These are phyloP conservation scores for Sylvicola cinctus DNA, from an alignment of 2,888 invertebrate species.

Conservation along the genomic window DNA sequence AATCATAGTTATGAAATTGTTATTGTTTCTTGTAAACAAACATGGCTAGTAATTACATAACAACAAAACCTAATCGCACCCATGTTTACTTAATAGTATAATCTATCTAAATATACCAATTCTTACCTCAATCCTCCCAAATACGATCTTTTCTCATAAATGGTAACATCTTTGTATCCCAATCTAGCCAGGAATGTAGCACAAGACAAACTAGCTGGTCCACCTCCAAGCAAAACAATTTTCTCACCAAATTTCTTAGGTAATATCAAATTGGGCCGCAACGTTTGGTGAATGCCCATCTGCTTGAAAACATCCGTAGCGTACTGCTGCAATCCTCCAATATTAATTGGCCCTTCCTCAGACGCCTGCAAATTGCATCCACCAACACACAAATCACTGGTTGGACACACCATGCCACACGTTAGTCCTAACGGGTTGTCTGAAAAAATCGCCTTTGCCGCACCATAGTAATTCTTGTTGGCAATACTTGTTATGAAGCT, in stretches of 20 bases:
- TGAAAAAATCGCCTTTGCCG: slow-evolving; percentile 85
- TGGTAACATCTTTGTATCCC: slow-evolving; percentile 77
- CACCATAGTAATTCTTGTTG: slow-evolving; percentile 97
- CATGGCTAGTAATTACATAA: no score
- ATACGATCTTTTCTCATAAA: slow-evolving; percentile 75
- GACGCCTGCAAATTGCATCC: slow-evolving; percentile 91
- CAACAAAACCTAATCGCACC: no score
- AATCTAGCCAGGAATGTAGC: slow-evolving; percentile 87
- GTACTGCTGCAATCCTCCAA: slow-evolving; percentile 94
- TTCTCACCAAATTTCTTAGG: slow-evolving; percentile 23
- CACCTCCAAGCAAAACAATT: slow-evolving; percentile 81
- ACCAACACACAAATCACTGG: slow-evolving; percentile 94
- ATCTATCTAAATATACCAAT: no score
- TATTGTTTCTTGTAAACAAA: no score
- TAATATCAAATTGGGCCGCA: slow-evolving; percentile 40
- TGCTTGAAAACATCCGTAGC: slow-evolving; percentile 90
- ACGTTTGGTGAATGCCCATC: slow-evolving; percentile 80
- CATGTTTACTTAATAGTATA: no score
- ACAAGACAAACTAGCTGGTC: slow-evolving; percentile 90
- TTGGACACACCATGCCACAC: slow-evolving; percentile 98
- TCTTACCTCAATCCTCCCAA: slow-evolving; percentile 80
- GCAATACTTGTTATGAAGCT: slow-evolving; percentile 91
- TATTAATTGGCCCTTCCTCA: slow-evolving; percentile 97
- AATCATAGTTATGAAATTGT: not conserved
- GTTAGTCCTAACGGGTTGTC: slow-evolving; percentile 93